Evolutionary conservation across 2,113 vertebrate species (phyloP).

Genomic region (Chlorodrepanis virens): DNA sequence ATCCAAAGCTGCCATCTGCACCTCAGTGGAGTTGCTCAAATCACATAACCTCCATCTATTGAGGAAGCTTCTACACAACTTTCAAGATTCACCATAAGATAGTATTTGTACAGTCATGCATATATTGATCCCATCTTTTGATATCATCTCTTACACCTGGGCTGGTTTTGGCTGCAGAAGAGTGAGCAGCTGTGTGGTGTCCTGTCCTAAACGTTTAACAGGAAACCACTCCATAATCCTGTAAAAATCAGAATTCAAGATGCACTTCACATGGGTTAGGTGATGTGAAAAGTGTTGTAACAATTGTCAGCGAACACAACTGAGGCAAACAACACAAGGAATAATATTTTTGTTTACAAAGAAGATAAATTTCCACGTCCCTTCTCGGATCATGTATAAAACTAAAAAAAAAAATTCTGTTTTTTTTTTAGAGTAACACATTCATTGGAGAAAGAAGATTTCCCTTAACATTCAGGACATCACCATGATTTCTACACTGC

Average conservation of each 20-base stretch:
- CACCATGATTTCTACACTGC: not conserved
- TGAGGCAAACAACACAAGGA: not conserved
- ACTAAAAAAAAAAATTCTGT: accelerated
- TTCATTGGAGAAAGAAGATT: not conserved
- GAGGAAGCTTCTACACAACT: not conserved
- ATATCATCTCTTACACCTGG: not conserved
- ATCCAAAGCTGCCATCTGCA: not conserved
- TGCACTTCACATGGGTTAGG: not conserved
- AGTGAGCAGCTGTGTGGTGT: not conserved
- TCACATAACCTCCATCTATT: not conserved
- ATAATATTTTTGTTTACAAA: not conserved
- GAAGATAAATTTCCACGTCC: not conserved
- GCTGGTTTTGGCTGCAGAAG: not conserved
- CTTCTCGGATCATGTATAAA: not conserved
- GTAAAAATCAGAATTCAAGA: not conserved
- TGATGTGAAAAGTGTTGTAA: not conserved
- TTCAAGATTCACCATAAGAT: not conserved
- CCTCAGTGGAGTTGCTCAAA: not conserved
- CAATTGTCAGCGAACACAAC: not conserved
- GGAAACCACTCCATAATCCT: not conserved
- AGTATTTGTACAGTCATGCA: not conserved
- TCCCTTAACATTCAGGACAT: not conserved
- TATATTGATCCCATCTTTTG: not conserved
- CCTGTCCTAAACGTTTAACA: not conserved
- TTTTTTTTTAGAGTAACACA: not conserved